Conservation (phyloP, 2,888 invertebrate species). For the Drosophila emarginata region DNA sequence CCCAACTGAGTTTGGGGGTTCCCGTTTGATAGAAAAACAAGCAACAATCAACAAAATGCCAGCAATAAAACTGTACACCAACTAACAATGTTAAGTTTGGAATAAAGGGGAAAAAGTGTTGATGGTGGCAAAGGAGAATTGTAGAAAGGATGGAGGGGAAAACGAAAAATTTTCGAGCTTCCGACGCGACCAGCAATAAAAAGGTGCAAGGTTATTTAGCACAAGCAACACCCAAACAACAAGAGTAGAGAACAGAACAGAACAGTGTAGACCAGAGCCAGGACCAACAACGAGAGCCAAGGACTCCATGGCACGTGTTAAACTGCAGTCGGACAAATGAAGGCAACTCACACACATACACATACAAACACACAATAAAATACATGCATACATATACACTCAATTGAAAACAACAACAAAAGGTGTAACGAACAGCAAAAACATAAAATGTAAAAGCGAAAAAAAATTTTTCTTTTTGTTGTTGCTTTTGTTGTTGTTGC, state of each 20-base stretch:
- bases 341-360: conserved; percentile 49
- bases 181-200: conserved; percentile 76
- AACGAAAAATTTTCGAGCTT: conserved; percentile 68
- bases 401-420: conserved; percentile 45
- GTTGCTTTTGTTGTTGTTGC: conserved; percentile 40
- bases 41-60: conserved; percentile 66
- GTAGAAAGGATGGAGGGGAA: not conserved
- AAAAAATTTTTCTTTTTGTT: conserved; percentile 51
- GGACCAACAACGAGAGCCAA: conserved; percentile 36
- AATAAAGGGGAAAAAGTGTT: not conserved
- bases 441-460: conserved; percentile 71
- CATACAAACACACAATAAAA: conserved; percentile 16
- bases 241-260: conserved; percentile 4
- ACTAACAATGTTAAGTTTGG: conserved; percentile 61
- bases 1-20: conserved; percentile 19
- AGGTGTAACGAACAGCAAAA: conserved; percentile 59
- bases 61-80: conserved; percentile 58
- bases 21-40: conserved; percentile 61
- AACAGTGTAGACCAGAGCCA: not conserved
- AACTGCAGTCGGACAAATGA: conserved; percentile 73
- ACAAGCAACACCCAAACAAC: conserved; percentile 63
- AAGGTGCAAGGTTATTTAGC: conserved; percentile 78
- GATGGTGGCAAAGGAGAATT: too few relatives aligned
- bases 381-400: not conserved
- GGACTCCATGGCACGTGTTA: conserved; percentile 60